Conservation (phyloP, 2,797 vertebrate species). For the Rhinichthys osculus region DNA sequence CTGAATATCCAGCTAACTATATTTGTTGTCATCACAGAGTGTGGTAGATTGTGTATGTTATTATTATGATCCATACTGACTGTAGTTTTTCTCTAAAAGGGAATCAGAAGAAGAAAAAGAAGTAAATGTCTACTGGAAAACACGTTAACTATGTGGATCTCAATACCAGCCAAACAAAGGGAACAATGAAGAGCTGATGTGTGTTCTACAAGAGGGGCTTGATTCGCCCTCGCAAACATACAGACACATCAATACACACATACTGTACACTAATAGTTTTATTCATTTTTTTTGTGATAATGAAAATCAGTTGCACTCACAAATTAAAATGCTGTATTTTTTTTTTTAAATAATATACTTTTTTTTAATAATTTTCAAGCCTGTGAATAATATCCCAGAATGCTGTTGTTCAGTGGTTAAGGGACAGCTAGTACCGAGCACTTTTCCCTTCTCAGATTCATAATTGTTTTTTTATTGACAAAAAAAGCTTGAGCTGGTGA, state of each 20-base stretch:
- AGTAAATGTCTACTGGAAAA: constrained; percentile 42
- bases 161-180: constrained; percentile 33
- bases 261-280: neutral
- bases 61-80: constrained; percentile 1
- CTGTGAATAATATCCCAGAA: constrained; percentile 21
- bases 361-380: neutral
- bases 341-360: neutral
- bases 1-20: neutral
- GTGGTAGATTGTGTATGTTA: neutral
- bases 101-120: constrained; percentile 62
- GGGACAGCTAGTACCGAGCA: constrained; percentile 23
- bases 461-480: neutral
- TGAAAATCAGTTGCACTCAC: constrained; percentile 22
- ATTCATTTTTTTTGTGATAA: neutral
- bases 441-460: neutral
- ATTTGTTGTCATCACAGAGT: neutral
- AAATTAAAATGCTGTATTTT: constrained; percentile 25
- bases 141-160: constrained; percentile 6
- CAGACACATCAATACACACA: neutral
- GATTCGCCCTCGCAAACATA: neutral
- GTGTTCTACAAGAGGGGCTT: neutral
- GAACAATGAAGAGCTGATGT: neutral
- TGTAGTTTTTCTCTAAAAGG: constrained; percentile 51
- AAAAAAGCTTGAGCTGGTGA: neutral
- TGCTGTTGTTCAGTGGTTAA: constrained; percentile 22